Conservation (phyloP, 2,888 invertebrate genomes). For the Meteorus colon region DNA sequence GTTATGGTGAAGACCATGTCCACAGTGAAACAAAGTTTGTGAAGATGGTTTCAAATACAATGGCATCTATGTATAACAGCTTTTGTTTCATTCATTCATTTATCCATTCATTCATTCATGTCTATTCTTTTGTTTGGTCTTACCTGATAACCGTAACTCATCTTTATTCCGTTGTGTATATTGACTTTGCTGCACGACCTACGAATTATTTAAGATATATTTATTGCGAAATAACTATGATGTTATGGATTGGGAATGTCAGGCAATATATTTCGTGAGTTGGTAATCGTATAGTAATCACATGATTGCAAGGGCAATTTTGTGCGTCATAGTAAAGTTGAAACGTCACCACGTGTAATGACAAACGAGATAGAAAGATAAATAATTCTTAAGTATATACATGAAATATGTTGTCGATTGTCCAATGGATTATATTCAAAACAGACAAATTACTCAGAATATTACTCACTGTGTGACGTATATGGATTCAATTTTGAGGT, state of each 20-base stretch:
- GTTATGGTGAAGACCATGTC: constrained; percentile 16
- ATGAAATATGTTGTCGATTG: too few species aligned
- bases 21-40: constrained; percentile 40
- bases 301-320: background rate
- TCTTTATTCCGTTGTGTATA: constrained; percentile 49
- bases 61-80: background rate
- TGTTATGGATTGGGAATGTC: background rate
- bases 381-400: too few species aligned
- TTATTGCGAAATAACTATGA: background rate
- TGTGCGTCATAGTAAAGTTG: too few species aligned
- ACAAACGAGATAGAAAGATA: too few species aligned
- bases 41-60: constrained; percentile 17
- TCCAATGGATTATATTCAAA: too few species aligned
- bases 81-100: constrained; percentile 21
- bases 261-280: background rate
- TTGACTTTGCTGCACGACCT: background rate
- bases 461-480: background rate
- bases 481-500: background rate
- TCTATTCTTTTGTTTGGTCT: constrained; percentile 47
- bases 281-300: background rate
- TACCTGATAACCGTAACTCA: constrained; percentile 71
- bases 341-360: too few species aligned
- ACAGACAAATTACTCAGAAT: too few species aligned
- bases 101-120: background rate
- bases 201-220: background rate